Evolutionary conservation across 92 coral and sea anemone genomes (phyloP), one percentile per base, ranked within the genome.

Genomic region (Zoanthus sansibaricus): DNA sequence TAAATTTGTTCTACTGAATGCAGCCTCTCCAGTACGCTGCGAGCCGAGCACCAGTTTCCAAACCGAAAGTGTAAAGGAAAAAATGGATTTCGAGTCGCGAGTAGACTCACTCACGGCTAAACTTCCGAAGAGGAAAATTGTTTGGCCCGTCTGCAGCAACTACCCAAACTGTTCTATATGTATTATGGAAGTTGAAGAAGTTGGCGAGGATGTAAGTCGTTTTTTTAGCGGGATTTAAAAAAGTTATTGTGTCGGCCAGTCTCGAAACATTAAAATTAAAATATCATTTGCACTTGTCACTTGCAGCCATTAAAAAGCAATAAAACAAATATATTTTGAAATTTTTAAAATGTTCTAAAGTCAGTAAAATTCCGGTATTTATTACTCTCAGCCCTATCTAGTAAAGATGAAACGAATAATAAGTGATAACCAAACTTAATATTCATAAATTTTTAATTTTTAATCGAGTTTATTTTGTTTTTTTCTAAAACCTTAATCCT

Each of bases 61-160:
- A 66, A 54, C 48, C 20, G 45, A 64, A 45, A 62, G 17, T 1
- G 14, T 46, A 46, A 32, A 67, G n/a, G 18, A 71, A 11, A 80
- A 31, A 80, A 21, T 48, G 33, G 20, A 12, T 12, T 80, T 47
- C 47, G 59, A 80, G 42, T 66, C 85, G 0, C 61, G 55, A 31
- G n/a, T 44, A 4, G 45, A 84, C 7, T 44, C 83, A 13, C 54
- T 54, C 7, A 82, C 45, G 20, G 73, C 37, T n/a, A 16, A 18
- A n/a, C 45, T 69, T 80, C 75, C 85, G 7, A 83, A 83, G 48
- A 73, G 69, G 62, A 82, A 80, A 85, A 83, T 88, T 18, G 89
- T 71, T 11, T 94, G 91, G 93, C 96, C 96, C 1, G 96, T 94
- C 0, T 94, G 96, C 83, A 76, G 83, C 42, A 92, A 89, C n/a